Percentiles rank a stretch among this genome's conserved stretches.
These are phyloP conservation scores for Amazona vittata DNA, from an alignment of 2,113 vertebrate genomes.

Conservation along the genomic window DNA sequence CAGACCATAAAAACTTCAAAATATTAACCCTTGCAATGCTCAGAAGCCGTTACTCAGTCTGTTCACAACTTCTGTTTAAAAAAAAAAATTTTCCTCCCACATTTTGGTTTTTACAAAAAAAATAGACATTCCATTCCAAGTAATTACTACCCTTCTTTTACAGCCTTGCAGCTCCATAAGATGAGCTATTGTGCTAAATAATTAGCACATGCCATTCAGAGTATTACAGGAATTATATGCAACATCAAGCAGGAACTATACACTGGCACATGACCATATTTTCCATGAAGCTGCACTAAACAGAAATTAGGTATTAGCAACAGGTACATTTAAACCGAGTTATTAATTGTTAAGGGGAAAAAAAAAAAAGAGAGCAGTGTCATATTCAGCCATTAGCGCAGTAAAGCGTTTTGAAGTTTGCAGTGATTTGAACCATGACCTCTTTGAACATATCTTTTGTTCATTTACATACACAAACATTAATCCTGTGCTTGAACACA, in stretches of 20 bases:
- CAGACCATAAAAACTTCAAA: constrained; percentile 63
- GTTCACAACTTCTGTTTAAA: not conserved
- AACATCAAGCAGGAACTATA: constrained; percentile 83
- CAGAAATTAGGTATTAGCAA: constrained; percentile 75
- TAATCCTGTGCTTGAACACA: constrained; percentile 60
- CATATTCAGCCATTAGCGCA: constrained; percentile 53
- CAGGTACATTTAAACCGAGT: constrained; percentile 75
- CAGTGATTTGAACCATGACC: constrained; percentile 68
- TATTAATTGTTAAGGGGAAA: constrained; percentile 51
- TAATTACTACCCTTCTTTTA: constrained; percentile 82
- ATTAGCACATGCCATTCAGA: constrained; percentile 87
- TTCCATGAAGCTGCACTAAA: constrained; percentile 67
- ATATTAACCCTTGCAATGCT: constrained; percentile 71
- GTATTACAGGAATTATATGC: constrained; percentile 82
- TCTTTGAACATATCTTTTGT: constrained; percentile 57
- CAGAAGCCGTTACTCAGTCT: constrained; percentile 11
- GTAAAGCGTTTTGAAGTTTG: constrained; percentile 64
- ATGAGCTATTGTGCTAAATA: constrained; percentile 84
- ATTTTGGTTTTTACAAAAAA: constrained; percentile 73
- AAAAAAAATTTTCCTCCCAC: constrained; percentile 22
- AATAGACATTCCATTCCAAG: constrained; percentile 73
- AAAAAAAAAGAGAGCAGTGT: not conserved
- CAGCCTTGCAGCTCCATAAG: constrained; percentile 75
- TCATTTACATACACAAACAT: constrained; percentile 54
- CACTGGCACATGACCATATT: constrained; percentile 67